These are phyloP conservation scores for Prenolepis imparis DNA, from an alignment of 2,888 invertebrate species.

Conservation along the genomic window DNA sequence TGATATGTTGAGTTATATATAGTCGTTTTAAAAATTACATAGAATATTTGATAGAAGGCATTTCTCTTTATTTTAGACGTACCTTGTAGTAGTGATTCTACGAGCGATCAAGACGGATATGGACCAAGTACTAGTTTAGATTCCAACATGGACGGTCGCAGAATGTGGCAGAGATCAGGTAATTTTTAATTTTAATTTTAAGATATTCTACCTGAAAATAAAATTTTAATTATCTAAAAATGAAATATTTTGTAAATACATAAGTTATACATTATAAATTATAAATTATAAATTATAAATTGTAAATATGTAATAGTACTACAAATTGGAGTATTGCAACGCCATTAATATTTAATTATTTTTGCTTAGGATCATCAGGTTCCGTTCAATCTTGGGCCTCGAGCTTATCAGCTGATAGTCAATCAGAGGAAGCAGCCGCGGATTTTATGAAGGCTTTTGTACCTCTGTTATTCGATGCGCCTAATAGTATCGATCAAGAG, in stretches of 20 bases:
- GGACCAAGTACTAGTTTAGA: slow-evolving; percentile 89
- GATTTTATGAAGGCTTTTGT: slow-evolving; percentile 91
- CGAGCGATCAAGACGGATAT: slow-evolving; percentile 88
- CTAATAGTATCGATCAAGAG: slow-evolving; percentile 88
- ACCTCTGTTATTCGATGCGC: slow-evolving; percentile 88
- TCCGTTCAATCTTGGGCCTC: slow-evolving; percentile 90
- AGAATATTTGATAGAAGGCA: not conserved
- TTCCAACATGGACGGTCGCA: slow-evolving; percentile 85
- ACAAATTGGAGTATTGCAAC: not conserved
- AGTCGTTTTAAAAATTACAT: not conserved
- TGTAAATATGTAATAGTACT: not conserved
- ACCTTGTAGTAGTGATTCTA: slow-evolving; percentile 87
- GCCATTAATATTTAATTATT: not conserved
- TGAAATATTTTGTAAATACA: not conserved
- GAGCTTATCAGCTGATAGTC: slow-evolving; percentile 89
- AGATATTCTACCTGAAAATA: not conserved
- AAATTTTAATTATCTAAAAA: not conserved
- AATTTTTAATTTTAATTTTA: slow-evolving; percentile 29
- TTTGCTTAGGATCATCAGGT: slow-evolving; percentile 87
- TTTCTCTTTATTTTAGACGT: slow-evolving; percentile 81
- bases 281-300: not conserved
- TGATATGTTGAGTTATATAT: slow-evolving; percentile 58
- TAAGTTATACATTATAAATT: not conserved
- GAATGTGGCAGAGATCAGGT: slow-evolving; percentile 86
- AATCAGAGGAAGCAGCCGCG: slow-evolving; percentile 88